phyloP scores from a whole-genome alignment of 1,140 invertebrate genomes.

The Latrodectus geometricus region DNA sequence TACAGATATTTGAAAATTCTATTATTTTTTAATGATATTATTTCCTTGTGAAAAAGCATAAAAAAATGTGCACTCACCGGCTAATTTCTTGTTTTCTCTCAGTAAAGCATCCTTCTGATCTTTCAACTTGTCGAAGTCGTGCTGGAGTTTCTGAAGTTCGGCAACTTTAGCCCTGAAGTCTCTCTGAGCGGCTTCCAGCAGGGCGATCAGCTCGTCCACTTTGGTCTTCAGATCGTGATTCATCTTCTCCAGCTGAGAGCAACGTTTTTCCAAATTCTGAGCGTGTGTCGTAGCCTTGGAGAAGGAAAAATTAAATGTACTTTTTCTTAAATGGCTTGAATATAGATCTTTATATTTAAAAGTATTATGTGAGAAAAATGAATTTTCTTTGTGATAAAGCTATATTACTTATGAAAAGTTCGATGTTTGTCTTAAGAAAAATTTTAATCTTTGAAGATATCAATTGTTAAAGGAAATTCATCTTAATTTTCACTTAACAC shows the following conservation, averaged over 20 bases:
- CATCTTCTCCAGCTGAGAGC: conserved; percentile 89
- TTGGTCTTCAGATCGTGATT: conserved; percentile 81
- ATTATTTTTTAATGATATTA: too few relatives aligned
- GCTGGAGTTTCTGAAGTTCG: conserved; percentile 85
- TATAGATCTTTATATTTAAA: too few relatives aligned
- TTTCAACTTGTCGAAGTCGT: conserved; percentile 93
- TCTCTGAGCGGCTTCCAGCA: conserved; percentile 90
- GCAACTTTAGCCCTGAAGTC: conserved; percentile 89
- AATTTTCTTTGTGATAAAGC: too few relatives aligned
- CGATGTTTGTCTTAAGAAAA: too few relatives aligned
- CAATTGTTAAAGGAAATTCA: too few relatives aligned
- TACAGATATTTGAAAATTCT: too few relatives aligned
- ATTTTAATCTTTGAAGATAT: too few relatives aligned
- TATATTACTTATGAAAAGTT: too few relatives aligned
- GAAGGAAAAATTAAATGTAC: background rate
- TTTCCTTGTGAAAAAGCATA: too few relatives aligned
- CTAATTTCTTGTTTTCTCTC: conserved; percentile 95
- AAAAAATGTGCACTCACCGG: conserved; percentile 76
- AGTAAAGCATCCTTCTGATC: conserved; percentile 90
- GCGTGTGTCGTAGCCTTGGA: conserved; percentile 75
- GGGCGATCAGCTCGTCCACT: conserved; percentile 87
- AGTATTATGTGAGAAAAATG: too few relatives aligned
- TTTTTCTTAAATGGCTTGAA: background rate
- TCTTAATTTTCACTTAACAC: too few relatives aligned
- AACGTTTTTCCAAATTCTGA: conserved; percentile 90